Base-by-base conservation (phyloP, 2,113 vertebrate species). In the Prionailurus viverrinus region DNA sequence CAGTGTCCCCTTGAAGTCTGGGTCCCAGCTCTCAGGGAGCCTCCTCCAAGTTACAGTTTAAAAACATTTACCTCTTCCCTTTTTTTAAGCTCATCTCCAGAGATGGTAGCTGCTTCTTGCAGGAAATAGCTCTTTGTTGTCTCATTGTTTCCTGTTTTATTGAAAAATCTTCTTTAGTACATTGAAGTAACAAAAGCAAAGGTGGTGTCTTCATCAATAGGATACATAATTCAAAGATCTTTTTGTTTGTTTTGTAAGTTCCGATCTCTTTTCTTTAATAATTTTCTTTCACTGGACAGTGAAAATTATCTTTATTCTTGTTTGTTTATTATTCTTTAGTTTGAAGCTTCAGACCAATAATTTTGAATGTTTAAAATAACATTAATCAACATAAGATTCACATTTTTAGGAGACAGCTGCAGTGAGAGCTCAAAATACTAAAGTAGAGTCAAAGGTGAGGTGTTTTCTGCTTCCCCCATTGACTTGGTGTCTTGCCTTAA, bases 281-380 rank as follows among this genome's bases (percentile, higher is more conserved):
- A 27, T 81, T 55, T 68, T 84, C 45, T 92, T 39, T 55, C 25
- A 53, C 19, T 65, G 12, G 7, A 68, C 19, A 31, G 58, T 81
- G 15, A 82, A 92, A 82, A 5, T 27, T 95, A 31, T 81, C 6
- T 80, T 69, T 53, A 36, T 94, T 76, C 91, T 95, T 74, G 2
- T 58, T 73, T 27, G 27, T 82, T 71, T 71, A 25, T 29, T 79
- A 82, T 88, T 45, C 9, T 80, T 89, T 63, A 86, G 9, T 25
- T 94, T 68, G 66, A 89, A 39, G 25, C 12, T 78, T 86, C 66
- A 78, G 51, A 29, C 16, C 51, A 78, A 29, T 82, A 87, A 94
- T 53, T 97, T 90, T 82, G 16, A 68, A 82, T 3, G 19, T 71
- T 89, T 82, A 96, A 78, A 97, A 76, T 90, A 96, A 78, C 4